Evolutionary conservation across 30 jellyfish, hydroid and myxozoan species (phyloP).

Genomic region (Phacellophora camtschatica): DNA sequence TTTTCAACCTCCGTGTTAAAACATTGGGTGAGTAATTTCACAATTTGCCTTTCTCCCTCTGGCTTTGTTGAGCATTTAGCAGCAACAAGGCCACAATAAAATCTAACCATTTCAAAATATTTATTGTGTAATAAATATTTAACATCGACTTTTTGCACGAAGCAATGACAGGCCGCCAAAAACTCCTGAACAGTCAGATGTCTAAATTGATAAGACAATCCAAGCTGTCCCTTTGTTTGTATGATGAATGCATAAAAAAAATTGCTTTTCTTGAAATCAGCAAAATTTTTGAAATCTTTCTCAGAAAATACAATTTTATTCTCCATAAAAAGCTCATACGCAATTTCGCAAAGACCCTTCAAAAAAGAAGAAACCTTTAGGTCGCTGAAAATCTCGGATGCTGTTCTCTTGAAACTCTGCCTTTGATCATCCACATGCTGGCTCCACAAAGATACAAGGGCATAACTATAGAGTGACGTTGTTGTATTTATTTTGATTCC

Average conservation of each 20-base stretch:
- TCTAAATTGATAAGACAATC: not conserved
- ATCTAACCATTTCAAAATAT: not conserved
- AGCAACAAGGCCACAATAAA: not conserved
- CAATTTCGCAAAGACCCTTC: not conserved
- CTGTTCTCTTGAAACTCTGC: not conserved
- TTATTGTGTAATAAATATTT: not conserved
- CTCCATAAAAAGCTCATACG: not conserved
- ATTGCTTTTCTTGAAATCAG: not conserved
- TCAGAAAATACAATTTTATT: not conserved
- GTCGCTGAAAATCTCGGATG: not conserved
- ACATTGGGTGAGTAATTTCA: too few relatives aligned
- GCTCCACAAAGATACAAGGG: not conserved
- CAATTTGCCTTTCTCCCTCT: too few relatives aligned
- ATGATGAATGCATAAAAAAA: not conserved
- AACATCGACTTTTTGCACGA: not conserved
- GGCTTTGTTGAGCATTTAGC: too few relatives aligned
- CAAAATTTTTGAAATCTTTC: not conserved
- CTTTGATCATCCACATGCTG: not conserved
- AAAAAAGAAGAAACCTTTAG: not conserved
- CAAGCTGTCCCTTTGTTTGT: not conserved
- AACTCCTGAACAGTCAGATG: conserved; percentile 6
- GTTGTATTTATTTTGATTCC: not conserved
- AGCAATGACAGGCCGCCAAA: conserved; percentile 1
- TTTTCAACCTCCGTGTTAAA: too few relatives aligned
- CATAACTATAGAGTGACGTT: not conserved